Evolutionary conservation across 2,888 invertebrate genomes (phyloP).

Genomic region (Drosophila subsilvestris): DNA sequence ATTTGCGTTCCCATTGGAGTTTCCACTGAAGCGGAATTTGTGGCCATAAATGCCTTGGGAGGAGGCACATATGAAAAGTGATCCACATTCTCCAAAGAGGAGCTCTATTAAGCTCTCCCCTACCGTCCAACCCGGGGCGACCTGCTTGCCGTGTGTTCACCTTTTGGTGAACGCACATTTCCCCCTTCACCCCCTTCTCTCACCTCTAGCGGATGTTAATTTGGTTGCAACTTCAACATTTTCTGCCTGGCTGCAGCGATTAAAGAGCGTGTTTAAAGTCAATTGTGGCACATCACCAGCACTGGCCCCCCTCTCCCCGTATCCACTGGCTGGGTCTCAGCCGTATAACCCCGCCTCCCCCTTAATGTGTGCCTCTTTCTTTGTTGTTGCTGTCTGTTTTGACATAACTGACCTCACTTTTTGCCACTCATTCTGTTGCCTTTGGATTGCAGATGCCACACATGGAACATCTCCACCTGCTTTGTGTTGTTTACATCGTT

Average conservation of each 20-base stretch:
- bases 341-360: slow-evolving; percentile 37
- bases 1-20: slow-evolving; percentile 27
- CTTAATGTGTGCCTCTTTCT: slow-evolving; percentile 42
- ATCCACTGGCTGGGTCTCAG: not conserved
- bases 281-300: slow-evolving; percentile 44
- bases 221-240: slow-evolving; percentile 41
- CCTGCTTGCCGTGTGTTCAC: slow-evolving; percentile 60
- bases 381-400: slow-evolving; percentile 35
- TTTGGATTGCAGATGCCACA: slow-evolving; percentile 43
- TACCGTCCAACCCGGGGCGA: slow-evolving; percentile 17
- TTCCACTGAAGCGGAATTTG: slow-evolving; percentile 20
- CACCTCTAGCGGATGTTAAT: slow-evolving; percentile 28
- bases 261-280: slow-evolving; percentile 68
- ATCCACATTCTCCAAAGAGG: slow-evolving; percentile 9
- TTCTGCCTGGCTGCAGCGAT: slow-evolving; percentile 44
- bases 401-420: slow-evolving; percentile 57
- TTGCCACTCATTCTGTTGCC: slow-evolving; percentile 18
- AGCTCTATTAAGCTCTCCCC: slow-evolving; percentile 22
- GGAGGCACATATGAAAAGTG: slow-evolving; percentile 4
- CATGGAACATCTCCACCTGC: slow-evolving; percentile 23
- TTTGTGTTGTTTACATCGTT: slow-evolving; percentile 12
- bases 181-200: slow-evolving; percentile 11
- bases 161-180: slow-evolving; percentile 51
- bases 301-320: not conserved
- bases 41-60: slow-evolving; percentile 30